Conservation (phyloP, 2,888 invertebrate genomes). For the Linnaemya tessellans region DNA sequence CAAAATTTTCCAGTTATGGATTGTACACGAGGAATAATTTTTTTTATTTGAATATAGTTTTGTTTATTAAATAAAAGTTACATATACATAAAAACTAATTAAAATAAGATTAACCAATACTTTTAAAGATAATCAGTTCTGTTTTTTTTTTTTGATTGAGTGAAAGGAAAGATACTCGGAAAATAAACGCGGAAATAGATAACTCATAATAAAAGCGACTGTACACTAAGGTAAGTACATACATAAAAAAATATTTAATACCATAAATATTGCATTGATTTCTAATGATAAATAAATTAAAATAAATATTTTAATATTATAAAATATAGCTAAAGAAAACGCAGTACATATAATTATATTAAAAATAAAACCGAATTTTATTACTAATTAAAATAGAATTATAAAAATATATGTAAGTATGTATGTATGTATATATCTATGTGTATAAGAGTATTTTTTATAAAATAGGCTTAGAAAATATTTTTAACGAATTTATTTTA, state of each 20-base stretch:
- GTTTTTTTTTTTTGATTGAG: constrained; percentile 17
- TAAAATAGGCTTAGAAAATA: background rate
- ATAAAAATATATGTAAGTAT: no score
- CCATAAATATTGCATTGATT: constrained; percentile 60
- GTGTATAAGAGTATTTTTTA: no score
- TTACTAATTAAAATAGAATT: background rate
- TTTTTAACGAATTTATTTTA: background rate
- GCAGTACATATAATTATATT: background rate
- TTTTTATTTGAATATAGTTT: background rate
- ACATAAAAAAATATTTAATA: constrained; percentile 29
- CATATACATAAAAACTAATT: constrained; percentile 15
- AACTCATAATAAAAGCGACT: background rate
- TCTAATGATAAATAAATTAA: constrained; percentile 45
- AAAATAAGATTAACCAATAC: constrained; percentile 21
- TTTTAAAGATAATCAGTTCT: constrained; percentile 70
- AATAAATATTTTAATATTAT: constrained; percentile 34
- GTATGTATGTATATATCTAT: no score
- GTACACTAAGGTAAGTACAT: background rate
- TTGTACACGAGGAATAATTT: no score
- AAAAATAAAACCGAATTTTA: background rate
- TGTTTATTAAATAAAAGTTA: background rate
- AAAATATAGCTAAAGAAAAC: background rate
- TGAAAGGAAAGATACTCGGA: background rate
- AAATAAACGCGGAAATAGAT: background rate
- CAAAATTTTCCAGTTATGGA: no score